A percentile compares a stretch with the other conserved stretches of the same genome.
phyloP scores from a whole-genome alignment of 2,797 vertebrate species.

The Coregonus suidteri region DNA sequence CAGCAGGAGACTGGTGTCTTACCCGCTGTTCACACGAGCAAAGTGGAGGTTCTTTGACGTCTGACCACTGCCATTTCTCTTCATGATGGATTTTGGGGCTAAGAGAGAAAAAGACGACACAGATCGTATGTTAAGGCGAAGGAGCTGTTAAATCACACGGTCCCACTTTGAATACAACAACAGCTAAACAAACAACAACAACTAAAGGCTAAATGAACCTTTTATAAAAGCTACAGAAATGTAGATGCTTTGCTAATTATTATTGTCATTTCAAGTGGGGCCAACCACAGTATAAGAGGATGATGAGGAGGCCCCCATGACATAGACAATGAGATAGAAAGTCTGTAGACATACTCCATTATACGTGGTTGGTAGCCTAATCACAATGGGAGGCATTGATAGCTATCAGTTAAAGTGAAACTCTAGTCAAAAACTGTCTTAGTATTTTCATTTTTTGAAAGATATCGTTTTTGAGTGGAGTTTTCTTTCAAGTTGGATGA shows the following conservation, averaged over 20 bases:
- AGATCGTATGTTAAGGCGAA: background rate
- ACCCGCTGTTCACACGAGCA: constrained; percentile 90
- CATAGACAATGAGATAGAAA: background rate
- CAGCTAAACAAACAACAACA: background rate
- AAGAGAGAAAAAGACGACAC: constrained; percentile 43
- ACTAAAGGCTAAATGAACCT: background rate
- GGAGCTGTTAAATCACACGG: background rate
- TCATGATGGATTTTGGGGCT: constrained; percentile 85
- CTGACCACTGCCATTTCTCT: constrained; percentile 79
- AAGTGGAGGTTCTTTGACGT: constrained; percentile 85
- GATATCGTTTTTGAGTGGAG: no score
- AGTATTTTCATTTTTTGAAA: no score
- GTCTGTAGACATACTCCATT: background rate
- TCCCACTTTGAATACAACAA: background rate
- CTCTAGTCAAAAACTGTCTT: no score
- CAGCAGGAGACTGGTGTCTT: constrained; percentile 67
- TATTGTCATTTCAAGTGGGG: background rate
- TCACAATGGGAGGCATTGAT: background rate
- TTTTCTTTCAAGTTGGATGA: no score
- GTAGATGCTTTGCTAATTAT: background rate
- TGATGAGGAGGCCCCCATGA: background rate
- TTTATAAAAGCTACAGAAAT: background rate
- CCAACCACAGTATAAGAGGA: background rate
- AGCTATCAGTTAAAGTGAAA: background rate
- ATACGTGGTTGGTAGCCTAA: background rate